Evolutionary conservation across 2,113 vertebrate species (phyloP), one percentile per base, ranked within the genome.

Genomic region (Lanius collurio): DNA sequence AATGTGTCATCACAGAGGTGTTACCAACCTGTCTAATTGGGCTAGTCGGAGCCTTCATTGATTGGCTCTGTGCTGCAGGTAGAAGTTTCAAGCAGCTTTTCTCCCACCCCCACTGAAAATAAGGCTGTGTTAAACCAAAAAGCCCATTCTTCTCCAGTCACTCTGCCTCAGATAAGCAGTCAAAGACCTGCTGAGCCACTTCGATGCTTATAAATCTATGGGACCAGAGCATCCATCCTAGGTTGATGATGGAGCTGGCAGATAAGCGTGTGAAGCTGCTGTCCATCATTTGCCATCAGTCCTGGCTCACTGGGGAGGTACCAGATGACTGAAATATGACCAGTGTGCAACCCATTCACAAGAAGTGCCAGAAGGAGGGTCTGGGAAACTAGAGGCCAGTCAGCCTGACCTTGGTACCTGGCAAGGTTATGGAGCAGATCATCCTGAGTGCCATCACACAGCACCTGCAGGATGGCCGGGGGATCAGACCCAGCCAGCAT

Each of bases 81-180:
- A 49, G 49, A 49, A 49, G 24, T 49, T 49, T 15, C 13, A 4
- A 49, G 49, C 49, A 26, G 49, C 24, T 49, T 49, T 49, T 49
- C 49, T 49, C 24, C 24, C 13, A 15, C 49, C 13, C 49, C 49
- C 24, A 26, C 24, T 13, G 26, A 49, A 49, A 49, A 49, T 23
- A 8, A 26, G 49, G 24, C 24, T 26, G 49, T 49, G 49, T 49
- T 49, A 49, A 49, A 49, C 24, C 24, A 26, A 49, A 24, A 26
- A 13, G 26, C 98, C 98, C 52, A 91, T 97, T 35, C 99, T 98
- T 86, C 98, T 98, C 98, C 99, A 99, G 93, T 99, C 98, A 11
- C 90, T 98, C 6, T 98, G 98, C 89, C n/a, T 59, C n/a, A 59
- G n/a, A 59, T 59, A 26, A 59, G n/a, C 57, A 35, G n/a, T 35